Percentiles rank a stretch among this genome's conserved stretches.
These are phyloP conservation scores for Labrus mixtus DNA, from an alignment of 2,113 vertebrate species.

Conservation along the genomic window DNA sequence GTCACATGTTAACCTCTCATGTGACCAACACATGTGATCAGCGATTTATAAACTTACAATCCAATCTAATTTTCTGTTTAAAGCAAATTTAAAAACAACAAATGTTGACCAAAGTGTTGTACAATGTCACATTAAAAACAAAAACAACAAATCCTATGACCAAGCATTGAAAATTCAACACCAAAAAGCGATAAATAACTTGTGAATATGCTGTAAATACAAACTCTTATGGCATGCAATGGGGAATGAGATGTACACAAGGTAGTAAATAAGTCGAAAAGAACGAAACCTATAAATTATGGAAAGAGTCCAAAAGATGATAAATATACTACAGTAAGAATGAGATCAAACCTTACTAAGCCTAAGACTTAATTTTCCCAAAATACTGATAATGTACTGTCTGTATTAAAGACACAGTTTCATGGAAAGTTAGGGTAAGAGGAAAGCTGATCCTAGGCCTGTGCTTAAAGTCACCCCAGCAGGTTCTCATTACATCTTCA, in stretches of 20 bases:
- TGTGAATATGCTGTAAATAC: neutral
- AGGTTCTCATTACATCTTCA: slow-evolving; percentile 84
- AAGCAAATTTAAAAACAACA: no score
- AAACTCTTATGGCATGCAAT: neutral
- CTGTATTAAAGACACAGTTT: slow-evolving; percentile 42
- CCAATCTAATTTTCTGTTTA: no score
- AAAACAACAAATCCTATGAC: no score
- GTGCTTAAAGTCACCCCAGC: slow-evolving; percentile 69
- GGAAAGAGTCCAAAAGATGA: neutral
- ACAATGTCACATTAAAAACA: no score
- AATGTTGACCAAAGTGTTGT: no score
- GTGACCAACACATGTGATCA: slow-evolving; percentile 27
- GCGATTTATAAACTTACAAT: slow-evolving; percentile 2
- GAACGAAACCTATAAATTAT: slow-evolving; percentile 3
- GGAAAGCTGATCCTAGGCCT: slow-evolving; percentile 71
- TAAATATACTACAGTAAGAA: neutral
- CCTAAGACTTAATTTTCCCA: slow-evolving; percentile 4
- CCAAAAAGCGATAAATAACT: no score
- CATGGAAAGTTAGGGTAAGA: slow-evolving; percentile 57
- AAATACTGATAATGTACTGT: slow-evolving; percentile 21
- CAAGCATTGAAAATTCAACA: no score
- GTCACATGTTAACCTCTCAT: slow-evolving; percentile 39
- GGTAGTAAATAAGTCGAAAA: neutral
- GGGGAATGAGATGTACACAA: neutral
- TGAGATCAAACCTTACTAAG: neutral